A percentile compares a stretch with the other conserved stretches of the same genome.
These are phyloP conservation scores for Nesospiza acunhae DNA, from an alignment of 2,113 vertebrate genomes.

Conservation along the genomic window DNA sequence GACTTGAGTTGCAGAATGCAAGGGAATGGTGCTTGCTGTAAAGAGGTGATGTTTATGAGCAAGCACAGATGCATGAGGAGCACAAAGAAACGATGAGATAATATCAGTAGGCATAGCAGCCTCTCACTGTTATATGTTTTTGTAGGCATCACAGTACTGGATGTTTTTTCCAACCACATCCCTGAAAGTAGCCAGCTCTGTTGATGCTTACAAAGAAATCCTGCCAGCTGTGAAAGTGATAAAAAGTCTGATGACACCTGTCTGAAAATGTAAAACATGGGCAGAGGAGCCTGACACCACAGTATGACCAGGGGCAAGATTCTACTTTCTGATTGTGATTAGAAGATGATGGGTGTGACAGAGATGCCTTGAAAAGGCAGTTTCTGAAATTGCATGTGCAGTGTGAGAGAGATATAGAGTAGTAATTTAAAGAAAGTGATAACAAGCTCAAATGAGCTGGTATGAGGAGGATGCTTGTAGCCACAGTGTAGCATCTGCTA, in stretches of 20 bases:
- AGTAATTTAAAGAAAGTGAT: conserved; percentile 8
- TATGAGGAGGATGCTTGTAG: background rate
- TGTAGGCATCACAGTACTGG: background rate
- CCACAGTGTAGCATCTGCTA: background rate
- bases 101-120: background rate
- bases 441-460: conserved; percentile 17
- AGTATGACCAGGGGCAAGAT: background rate
- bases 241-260: conserved; percentile 1
- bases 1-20: background rate
- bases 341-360: background rate
- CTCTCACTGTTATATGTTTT: background rate
- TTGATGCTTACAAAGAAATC: background rate
- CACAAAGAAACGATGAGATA: background rate
- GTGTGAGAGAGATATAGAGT: background rate
- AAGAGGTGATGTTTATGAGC: background rate
- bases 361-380: background rate
- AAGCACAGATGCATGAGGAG: background rate
- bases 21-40: background rate
- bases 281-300: background rate
- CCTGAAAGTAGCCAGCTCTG: background rate
- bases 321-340: background rate
- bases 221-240: background rate
- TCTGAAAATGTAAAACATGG: background rate
- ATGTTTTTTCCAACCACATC: background rate
- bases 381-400: background rate